Evolutionary conservation across 2,797 vertebrate genomes (phyloP).

Genomic region (Tinamus major): DNA sequence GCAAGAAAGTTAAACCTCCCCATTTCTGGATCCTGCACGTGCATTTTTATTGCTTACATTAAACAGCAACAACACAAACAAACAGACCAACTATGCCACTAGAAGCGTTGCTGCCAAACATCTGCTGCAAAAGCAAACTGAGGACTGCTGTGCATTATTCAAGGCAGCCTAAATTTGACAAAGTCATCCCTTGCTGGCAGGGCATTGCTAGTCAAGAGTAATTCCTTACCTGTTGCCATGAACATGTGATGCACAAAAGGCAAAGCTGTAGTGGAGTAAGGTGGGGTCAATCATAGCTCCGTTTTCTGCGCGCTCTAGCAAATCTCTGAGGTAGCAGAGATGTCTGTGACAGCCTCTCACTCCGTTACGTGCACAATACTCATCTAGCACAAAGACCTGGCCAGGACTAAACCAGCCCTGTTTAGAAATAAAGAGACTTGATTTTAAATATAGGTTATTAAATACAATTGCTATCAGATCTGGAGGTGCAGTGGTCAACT

Average conservation of each 20-base stretch:
- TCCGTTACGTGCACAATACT: conserved; percentile 97
- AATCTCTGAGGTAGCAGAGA: conserved; percentile 96
- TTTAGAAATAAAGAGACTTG: conserved; percentile 76
- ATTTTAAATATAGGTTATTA: conserved; percentile 78
- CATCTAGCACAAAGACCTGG: conserved; percentile 98
- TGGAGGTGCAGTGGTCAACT: conserved; percentile 60
- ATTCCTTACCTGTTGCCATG: conserved; percentile 94
- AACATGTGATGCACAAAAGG: conserved; percentile 98
- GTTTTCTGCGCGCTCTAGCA: conserved; percentile 95
- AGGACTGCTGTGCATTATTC: conserved; percentile 53
- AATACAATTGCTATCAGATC: conserved; percentile 51
- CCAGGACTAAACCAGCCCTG: conserved; percentile 99
- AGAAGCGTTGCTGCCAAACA: conserved; percentile 70
- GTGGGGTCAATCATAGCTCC: conserved; percentile 99
- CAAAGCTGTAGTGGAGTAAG: conserved; percentile 99
- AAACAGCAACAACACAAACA: conserved; percentile 66
- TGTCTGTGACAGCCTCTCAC: conserved; percentile 97
- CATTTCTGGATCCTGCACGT: conserved; percentile 42
- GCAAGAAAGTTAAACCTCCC: conserved; percentile 26
- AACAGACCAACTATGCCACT: conserved; percentile 66
- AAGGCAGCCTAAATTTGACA: conserved; percentile 62
- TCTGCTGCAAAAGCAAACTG: conserved; percentile 48
- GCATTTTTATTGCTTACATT: conserved; percentile 71
- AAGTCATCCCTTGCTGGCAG: conserved; percentile 54
- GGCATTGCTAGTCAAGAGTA: conserved; percentile 24